Conservation (phyloP, 2,888 invertebrate genomes). For the Erebia aethiops region DNA sequence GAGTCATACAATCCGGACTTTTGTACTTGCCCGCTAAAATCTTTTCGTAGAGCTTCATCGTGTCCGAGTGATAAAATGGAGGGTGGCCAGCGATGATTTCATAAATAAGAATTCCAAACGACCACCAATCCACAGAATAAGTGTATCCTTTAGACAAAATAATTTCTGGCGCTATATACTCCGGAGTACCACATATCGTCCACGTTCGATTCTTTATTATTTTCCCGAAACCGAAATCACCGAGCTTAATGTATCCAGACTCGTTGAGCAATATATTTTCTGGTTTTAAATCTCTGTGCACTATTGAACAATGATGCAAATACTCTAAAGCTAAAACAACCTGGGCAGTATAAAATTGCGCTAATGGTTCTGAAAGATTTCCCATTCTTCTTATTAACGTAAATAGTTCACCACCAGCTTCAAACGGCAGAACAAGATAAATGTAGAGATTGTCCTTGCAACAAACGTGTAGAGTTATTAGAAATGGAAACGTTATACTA, state of each 20-base stretch:
- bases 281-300: slow-evolving; percentile 95
- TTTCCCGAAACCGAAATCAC: slow-evolving; percentile 97
- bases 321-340: slow-evolving; percentile 94
- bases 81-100: slow-evolving; percentile 95
- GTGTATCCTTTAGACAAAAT: slow-evolving; percentile 95
- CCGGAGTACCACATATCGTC: slow-evolving; percentile 97
- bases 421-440: slow-evolving; percentile 90
- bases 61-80: slow-evolving; percentile 94
- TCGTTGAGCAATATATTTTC: slow-evolving; percentile 92
- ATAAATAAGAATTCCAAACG: slow-evolving; percentile 92
- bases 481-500: slow-evolving; percentile 92
- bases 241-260: slow-evolving; percentile 90
- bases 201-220: slow-evolving; percentile 88
- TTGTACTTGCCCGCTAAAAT: slow-evolving; percentile 94
- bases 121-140: slow-evolving; percentile 97
- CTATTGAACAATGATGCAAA: slow-evolving; percentile 90
- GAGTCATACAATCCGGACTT: slow-evolving; percentile 90
- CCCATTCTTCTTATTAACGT: slow-evolving; percentile 84
- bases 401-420: slow-evolving; percentile 93
- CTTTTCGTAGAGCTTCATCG: slow-evolving; percentile 95
- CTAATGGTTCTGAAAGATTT: slow-evolving; percentile 86
- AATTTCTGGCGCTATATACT: slow-evolving; percentile 96
- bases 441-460: slow-evolving; percentile 93
- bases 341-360: slow-evolving; percentile 95
- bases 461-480: slow-evolving; percentile 89